Conservation (phyloP, 2,888 invertebrate species). For the Mythimna pallens region DNA sequence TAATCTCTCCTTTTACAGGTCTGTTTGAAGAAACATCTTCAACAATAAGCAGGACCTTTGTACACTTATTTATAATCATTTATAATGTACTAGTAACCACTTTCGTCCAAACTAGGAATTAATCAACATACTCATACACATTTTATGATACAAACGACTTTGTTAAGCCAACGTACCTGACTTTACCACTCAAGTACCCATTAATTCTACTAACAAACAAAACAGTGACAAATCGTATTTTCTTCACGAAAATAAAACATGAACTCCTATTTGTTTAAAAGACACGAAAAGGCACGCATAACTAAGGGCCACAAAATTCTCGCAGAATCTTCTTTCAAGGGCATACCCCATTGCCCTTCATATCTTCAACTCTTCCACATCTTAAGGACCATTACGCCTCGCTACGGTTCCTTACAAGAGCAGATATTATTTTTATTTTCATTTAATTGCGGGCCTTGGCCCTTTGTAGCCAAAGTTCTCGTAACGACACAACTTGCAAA, state of each 20-base stretch:
- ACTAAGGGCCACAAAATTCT: conserved; percentile 22
- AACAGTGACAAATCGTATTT: conserved; percentile 22
- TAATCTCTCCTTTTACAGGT: too few species aligned
- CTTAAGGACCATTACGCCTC: conserved; percentile 34
- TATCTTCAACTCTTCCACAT: conserved; percentile 44
- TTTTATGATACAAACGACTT: neutral
- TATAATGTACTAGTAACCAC: too few species aligned
- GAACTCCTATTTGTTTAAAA: conserved; percentile 22
- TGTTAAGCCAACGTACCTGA: neutral
- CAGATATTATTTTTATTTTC: conserved; percentile 59
- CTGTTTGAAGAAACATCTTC: too few species aligned
- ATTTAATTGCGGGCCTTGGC: conserved; percentile 46
- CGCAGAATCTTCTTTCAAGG: conserved; percentile 22
- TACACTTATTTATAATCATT: too few species aligned
- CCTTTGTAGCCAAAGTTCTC: conserved; percentile 44
- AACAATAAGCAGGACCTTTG: too few species aligned
- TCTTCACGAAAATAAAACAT: conserved; percentile 24
- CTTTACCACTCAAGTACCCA: neutral
- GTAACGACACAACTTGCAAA: conserved; percentile 53
- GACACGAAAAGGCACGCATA: conserved; percentile 23
- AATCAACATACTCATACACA: neutral
- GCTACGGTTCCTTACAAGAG: conserved; percentile 38
- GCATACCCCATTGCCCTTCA: conserved; percentile 21
- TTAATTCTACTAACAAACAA: conserved; percentile 19
- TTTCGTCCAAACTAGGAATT: too few species aligned